phyloP scores from a whole-genome alignment of 2,888 invertebrate genomes.

The Drosophila leonis region DNA sequence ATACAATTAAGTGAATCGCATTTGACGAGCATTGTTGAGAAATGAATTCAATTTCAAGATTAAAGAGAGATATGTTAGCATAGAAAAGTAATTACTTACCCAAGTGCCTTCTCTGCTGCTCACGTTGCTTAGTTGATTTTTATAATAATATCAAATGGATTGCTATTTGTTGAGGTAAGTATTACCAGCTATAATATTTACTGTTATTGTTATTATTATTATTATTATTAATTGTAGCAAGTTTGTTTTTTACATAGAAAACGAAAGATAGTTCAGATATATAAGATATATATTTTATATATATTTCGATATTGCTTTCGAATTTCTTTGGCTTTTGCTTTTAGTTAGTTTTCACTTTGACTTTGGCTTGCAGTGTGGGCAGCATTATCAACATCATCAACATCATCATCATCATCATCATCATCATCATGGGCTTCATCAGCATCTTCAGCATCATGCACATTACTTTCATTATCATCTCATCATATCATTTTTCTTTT shows the following conservation, averaged over 20 bases:
- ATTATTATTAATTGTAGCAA: conserved; percentile 37
- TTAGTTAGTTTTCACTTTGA: conserved; percentile 56
- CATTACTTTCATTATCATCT: conserved; percentile 17
- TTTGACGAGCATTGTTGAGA: not conserved
- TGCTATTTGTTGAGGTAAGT: conserved; percentile 42
- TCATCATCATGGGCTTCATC: conserved; percentile 4
- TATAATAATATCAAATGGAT: conserved; percentile 23
- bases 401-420: conserved; percentile 17
- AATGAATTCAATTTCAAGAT: conserved; percentile 10
- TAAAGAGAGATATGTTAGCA: not conserved
- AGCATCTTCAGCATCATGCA: conserved; percentile 5
- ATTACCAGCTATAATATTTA: conserved; percentile 34
- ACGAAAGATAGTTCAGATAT: conserved; percentile 32
- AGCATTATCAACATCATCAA: conserved; percentile 38
- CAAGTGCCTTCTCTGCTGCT: conserved; percentile 40
- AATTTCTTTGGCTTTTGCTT: conserved; percentile 17
- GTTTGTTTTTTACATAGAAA: conserved; percentile 31
- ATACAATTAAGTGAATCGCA: conserved; percentile 3
- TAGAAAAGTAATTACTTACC: conserved; percentile 44
- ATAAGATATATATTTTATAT: conserved; percentile 16
- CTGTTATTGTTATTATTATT: conserved; percentile 4
- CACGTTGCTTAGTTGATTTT: conserved; percentile 21
- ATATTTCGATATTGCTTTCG: conserved; percentile 9
- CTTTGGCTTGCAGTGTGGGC: conserved; percentile 40
- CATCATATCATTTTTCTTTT: conserved; percentile 15